Base-by-base conservation (phyloP, 2,797 vertebrate species). In the Helarctos malayanus region DNA sequence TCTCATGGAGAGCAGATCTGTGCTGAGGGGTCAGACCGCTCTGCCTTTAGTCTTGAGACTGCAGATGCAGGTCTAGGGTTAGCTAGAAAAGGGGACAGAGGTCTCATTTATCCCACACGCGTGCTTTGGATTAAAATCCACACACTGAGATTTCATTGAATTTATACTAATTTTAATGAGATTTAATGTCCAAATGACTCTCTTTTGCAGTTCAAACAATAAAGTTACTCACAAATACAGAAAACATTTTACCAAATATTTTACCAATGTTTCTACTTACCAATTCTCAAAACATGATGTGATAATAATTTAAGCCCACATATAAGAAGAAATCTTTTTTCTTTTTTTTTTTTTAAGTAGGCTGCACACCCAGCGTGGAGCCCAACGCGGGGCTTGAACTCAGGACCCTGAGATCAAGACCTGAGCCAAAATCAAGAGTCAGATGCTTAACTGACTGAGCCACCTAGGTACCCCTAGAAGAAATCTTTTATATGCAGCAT, bases 121-220 rank as follows among this genome's bases (percentile, higher is more conserved):
- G 29, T 56, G 25, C 65, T 61, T 91, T 86, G 41, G 14, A n/a
- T 69, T 79, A 35, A 71, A 81, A 57, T 79, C 29, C 32, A 41
- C 8, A 96, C 61, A 41, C 83, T 68, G 38, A 63, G 38, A 75
- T n/a, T 54, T 63, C 63, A 61, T 86, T 63, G 35, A 75, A 73
- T 29, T 95, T 79, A 3, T 54, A 59, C 75, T 21, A 21, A 38
- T 81, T 61, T 86, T 78, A 71, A 69, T 78, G 29, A 78, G 45
- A 52, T 71, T 78, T 81, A 69, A 86, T 54, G 19, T 23, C 73
- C 68, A 18, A 21, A 38, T 65, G 56, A 68, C 56, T 80, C 3
- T 61, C n/a, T 76, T 32, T 88, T 79, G 63, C 19, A 71, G 19
- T 94, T 90, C 89, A 54, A 80, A 89, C 76, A 63, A 29, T 57